Evolutionary conservation across 2,888 invertebrate genomes (phyloP), one percentile per base, ranked within the genome.

Genomic region (Microplitis manilae): DNA sequence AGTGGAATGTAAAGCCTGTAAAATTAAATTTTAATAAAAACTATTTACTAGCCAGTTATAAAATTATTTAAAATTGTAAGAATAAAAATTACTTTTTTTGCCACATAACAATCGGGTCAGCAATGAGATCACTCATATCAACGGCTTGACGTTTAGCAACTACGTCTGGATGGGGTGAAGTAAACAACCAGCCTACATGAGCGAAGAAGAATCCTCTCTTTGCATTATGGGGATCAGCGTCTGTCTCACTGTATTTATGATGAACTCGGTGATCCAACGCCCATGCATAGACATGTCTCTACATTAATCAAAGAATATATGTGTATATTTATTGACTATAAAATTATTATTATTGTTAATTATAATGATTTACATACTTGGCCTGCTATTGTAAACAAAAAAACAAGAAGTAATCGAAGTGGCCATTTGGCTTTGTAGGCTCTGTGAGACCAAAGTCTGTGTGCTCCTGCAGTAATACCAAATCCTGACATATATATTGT

Each of bases 171-270:
- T 96, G 97, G 0, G 97, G 96, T 0, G 95, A 95, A 0, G 94
- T 91, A 73, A 97, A 93, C 65, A 98, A 91, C 98, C 98, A 98
- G 6, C 97, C 98, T 7, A 98, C 95, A 88, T 98, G 98, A 0
- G 97, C 94, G 88, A 97, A 98, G 91, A 96, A 95, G 90, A 96
- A 96, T 9, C 98, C 98, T 62, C 96, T 91, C 70, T 94, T 93
- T 1, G 95, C 94, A 90, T 97, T 95, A 87, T 96, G 95, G 0
- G 95, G 95, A 89, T 97, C 97, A 0, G 96, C 95, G 78, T 95
- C 95, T 0, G 96, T 95, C 90, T 97, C 97, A 50, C 95, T 93
- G 90, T 95, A 97, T 87, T 96, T 96, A 90, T 97, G 97, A 87
- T 97, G 97, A 68, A 96, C 95, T 81, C 97, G 92, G 87, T 97